Percentiles rank a stretch among this genome's conserved stretches.
phyloP scores from a whole-genome alignment of 2,797 vertebrate genomes.

The Enoplosus armatus region DNA sequence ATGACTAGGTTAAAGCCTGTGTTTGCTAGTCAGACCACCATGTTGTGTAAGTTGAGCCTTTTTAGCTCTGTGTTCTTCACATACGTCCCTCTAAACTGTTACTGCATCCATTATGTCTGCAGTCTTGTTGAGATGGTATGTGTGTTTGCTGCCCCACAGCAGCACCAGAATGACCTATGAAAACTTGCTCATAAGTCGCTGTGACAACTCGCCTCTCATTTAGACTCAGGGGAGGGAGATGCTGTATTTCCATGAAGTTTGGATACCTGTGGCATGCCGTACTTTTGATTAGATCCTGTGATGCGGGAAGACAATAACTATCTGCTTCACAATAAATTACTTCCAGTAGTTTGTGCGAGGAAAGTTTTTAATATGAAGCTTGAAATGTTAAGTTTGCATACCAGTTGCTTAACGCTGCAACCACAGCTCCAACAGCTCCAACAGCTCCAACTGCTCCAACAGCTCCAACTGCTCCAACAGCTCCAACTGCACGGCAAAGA shows the following conservation, averaged over 20 bases:
- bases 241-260: not conserved
- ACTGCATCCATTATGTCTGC: constrained; percentile 5
- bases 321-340: not conserved
- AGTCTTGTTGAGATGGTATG: constrained; percentile 4
- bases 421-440: no score
- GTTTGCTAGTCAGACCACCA: constrained; percentile 14
- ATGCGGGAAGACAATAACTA: not conserved
- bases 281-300: not conserved
- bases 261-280: not conserved
- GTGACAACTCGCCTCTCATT: constrained; percentile 27
- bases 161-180: constrained; percentile 22
- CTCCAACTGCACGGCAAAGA: not conserved
- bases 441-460: not conserved
- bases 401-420: not conserved
- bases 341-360: not conserved
- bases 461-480: not conserved
- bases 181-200: not conserved
- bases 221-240: not conserved
- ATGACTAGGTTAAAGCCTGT: constrained; percentile 29
- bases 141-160: constrained; percentile 16
- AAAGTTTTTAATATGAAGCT: not conserved
- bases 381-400: not conserved
- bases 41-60: constrained; percentile 33
- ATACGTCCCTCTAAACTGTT: not conserved
- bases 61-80: not conserved